These are phyloP conservation scores for Scaptodrosophila latifasciaeformis DNA, from an alignment of 2,888 invertebrate genomes.

Conservation along the genomic window DNA sequence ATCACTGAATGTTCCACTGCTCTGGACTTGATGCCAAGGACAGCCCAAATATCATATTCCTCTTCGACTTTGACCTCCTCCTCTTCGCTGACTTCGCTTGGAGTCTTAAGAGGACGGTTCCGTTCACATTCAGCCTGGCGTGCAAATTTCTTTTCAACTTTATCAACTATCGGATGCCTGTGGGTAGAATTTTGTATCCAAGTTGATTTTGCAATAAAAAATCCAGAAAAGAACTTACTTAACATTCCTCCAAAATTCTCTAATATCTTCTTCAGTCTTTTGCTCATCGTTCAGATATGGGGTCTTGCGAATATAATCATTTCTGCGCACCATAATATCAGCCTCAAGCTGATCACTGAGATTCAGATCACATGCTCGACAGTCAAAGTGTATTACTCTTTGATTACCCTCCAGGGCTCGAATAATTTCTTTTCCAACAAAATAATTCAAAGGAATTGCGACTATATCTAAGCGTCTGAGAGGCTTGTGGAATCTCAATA, in stretches of 20 bases:
- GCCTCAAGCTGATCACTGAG: slow-evolving; percentile 56
- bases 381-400: slow-evolving; percentile 47
- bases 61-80: slow-evolving; percentile 26
- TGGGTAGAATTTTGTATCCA: background rate
- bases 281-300: slow-evolving; percentile 43
- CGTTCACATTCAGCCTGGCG: slow-evolving; percentile 24
- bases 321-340: slow-evolving; percentile 59
- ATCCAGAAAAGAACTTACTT: slow-evolving; percentile 28
- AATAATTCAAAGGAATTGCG: slow-evolving; percentile 35
- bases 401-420: slow-evolving; percentile 46
- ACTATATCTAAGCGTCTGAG: slow-evolving; percentile 50
- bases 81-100: background rate
- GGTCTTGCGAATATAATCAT: slow-evolving; percentile 40
- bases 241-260: slow-evolving; percentile 32
- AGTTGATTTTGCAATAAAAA: background rate
- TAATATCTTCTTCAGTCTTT: slow-evolving; percentile 46
- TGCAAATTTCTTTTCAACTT: slow-evolving; percentile 6
- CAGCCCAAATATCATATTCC: slow-evolving; percentile 47
- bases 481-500: slow-evolving; percentile 46
- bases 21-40: slow-evolving; percentile 12
- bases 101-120: slow-evolving; percentile 3
- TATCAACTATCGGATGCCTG: slow-evolving; percentile 35
- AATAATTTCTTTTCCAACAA: slow-evolving; percentile 31
- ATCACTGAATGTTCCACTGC: background rate
- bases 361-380: slow-evolving; percentile 54